Conservation (phyloP, 2,113 vertebrate genomes). For the Myxocyprinus asiaticus region DNA sequence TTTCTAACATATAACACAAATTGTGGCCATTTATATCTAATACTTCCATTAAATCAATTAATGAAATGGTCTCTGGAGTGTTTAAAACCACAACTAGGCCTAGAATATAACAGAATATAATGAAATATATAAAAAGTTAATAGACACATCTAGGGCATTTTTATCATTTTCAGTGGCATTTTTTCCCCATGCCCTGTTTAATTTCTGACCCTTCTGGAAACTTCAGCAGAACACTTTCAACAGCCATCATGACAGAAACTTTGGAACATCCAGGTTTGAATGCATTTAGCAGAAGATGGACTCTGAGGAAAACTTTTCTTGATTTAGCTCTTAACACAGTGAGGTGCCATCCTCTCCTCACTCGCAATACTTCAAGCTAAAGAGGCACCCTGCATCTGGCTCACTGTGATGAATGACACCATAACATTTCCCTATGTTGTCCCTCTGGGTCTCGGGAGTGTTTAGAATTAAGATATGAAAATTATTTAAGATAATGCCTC, state of each 20-base stretch:
- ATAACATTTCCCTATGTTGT: constrained; percentile 6
- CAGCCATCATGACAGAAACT: not conserved
- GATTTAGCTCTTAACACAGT: constrained; percentile 40
- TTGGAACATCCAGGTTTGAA: not conserved
- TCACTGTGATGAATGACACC: constrained; percentile 28
- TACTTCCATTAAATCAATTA: no score
- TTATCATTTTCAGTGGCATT: no score
- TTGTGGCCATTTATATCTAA: no score
- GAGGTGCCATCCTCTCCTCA: not conserved
- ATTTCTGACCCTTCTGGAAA: not conserved
- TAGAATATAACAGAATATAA: no score
- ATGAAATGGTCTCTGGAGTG: no score
- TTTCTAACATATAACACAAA: no score
- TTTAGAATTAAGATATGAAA: not conserved
- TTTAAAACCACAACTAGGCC: no score
- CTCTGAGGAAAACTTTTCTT: constrained; percentile 57
- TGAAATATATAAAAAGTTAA: no score
- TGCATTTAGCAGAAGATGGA: not conserved
- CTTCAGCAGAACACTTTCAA: not conserved
- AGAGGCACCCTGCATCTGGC: constrained; percentile 37
- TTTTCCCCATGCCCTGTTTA: no score
- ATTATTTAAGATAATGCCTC: constrained; percentile 20
- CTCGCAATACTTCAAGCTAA: constrained; percentile 46
- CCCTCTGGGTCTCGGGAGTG: constrained; percentile 5
- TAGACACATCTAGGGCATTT: no score